phyloP scores from a whole-genome alignment of 2,888 invertebrate genomes.

The Spialia ferax region DNA sequence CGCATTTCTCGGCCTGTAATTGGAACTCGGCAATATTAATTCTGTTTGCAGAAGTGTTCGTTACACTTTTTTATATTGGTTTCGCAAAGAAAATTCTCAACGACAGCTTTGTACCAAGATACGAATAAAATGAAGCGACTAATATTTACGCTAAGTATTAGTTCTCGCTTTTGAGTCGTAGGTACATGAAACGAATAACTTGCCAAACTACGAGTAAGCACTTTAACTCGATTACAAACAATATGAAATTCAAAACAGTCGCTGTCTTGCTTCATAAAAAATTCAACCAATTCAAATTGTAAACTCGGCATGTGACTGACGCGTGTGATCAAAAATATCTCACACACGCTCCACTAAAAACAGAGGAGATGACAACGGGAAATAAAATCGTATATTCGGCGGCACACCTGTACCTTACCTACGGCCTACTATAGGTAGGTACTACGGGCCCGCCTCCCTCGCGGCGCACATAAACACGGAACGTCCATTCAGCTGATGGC shows the following conservation, averaged over 20 bases:
- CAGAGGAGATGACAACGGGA: slow-evolving; percentile 29
- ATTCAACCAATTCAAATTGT: background rate
- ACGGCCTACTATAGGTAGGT: no score
- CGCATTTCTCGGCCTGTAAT: slow-evolving; percentile 19
- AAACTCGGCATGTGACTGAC: slow-evolving; percentile 9
- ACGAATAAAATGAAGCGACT: background rate
- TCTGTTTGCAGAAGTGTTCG: slow-evolving; percentile 13
- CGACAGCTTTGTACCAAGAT: background rate
- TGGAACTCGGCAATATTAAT: slow-evolving; percentile 23
- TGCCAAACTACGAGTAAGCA: no score
- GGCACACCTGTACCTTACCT: slow-evolving; percentile 4
- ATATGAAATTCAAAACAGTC: background rate
- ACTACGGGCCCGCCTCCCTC: slow-evolving; percentile 14
- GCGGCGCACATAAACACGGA: slow-evolving; percentile 32
- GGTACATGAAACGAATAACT: background rate
- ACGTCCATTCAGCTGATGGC: slow-evolving; percentile 39
- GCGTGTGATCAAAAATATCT: slow-evolving; percentile 24
- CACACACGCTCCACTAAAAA: slow-evolving; percentile 17
- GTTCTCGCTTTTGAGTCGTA: background rate
- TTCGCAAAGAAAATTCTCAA: background rate
- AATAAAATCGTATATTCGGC: slow-evolving; percentile 35
- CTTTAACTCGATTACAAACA: no score
- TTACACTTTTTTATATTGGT: background rate
- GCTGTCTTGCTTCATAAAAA: background rate
- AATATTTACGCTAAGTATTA: background rate